These are phyloP conservation scores for Taxidea taxus DNA, from an alignment of 2,113 vertebrate genomes.

Conservation along the genomic window DNA sequence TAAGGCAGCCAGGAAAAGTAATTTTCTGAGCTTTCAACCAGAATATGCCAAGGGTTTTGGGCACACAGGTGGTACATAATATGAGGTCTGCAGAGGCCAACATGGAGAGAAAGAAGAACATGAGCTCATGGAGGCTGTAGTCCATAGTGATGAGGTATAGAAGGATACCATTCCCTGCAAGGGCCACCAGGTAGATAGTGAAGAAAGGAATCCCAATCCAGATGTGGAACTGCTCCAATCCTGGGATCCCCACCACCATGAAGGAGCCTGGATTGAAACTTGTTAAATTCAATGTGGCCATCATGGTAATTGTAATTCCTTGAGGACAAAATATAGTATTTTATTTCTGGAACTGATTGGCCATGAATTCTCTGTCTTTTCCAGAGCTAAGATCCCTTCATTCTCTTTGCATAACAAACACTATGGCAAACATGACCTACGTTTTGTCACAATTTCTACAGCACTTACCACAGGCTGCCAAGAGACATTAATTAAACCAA, in stretches of 20 bases:
- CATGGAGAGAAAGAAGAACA: slow-evolving; percentile 55
- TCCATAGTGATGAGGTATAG: slow-evolving; percentile 27
- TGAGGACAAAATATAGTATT: background rate
- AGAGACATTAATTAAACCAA: background rate
- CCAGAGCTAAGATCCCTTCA: background rate
- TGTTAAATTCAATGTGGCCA: background rate
- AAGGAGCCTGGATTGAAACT: background rate
- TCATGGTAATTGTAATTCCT: background rate
- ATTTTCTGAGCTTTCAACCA: slow-evolving; percentile 38
- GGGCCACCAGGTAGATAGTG: background rate
- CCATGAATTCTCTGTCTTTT: background rate
- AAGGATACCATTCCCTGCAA: slow-evolving; percentile 35
- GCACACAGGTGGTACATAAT: slow-evolving; percentile 15
- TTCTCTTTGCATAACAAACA: background rate
- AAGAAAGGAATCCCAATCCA: slow-evolving; percentile 52
- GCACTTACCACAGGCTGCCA: background rate
- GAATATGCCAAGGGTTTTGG: slow-evolving; percentile 42
- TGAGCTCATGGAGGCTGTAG: slow-evolving; percentile 21
- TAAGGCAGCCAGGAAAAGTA: slow-evolving; percentile 39
- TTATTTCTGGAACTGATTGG: background rate
- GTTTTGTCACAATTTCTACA: background rate
- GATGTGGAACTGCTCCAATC: slow-evolving; percentile 11
- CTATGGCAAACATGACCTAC: background rate
- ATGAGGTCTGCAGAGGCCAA: slow-evolving; percentile 27
- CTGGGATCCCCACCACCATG: background rate